A percentile compares a stretch with the other conserved stretches of the same genome.
Evolutionary conservation across 1,140 invertebrate genomes (phyloP).

Genomic region (Drosophila arawakana): DNA sequence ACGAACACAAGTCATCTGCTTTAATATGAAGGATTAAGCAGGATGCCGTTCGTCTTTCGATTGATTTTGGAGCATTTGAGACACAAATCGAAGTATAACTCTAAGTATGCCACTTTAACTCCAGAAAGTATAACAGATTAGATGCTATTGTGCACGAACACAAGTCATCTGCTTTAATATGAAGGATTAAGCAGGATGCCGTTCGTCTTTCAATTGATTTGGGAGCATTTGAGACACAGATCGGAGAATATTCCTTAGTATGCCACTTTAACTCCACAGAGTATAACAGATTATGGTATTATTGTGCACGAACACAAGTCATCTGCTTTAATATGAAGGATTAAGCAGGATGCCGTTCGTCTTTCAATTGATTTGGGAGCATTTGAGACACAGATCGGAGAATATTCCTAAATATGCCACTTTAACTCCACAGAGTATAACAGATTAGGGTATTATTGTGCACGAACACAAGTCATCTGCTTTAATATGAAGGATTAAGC

Average conservation of each 20-base stretch:
- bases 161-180: slow-evolving; percentile 45
- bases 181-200: slow-evolving; percentile 35
- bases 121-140: slow-evolving; percentile 14
- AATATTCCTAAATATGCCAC: slow-evolving; percentile 21
- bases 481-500: slow-evolving; percentile 38
- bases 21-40: slow-evolving; percentile 39
- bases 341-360: slow-evolving; percentile 44
- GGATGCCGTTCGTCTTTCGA: slow-evolving; percentile 37
- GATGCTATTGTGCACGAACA: slow-evolving; percentile 35
- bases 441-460: slow-evolving; percentile 14
- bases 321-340: slow-evolving; percentile 38
- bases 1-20: slow-evolving; percentile 51
- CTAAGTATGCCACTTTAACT: slow-evolving; percentile 45
- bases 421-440: slow-evolving; percentile 33
- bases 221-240: slow-evolving; percentile 44
- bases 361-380: slow-evolving; percentile 25
- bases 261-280: slow-evolving; percentile 43
- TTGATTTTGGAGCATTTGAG: slow-evolving; percentile 45
- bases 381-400: slow-evolving; percentile 29
- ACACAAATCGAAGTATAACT: slow-evolving; percentile 14
- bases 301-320: slow-evolving; percentile 37
- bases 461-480: slow-evolving; percentile 52
- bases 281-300: slow-evolving; percentile 2
- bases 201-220: slow-evolving; percentile 28
- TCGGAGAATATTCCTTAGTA: too few relatives aligned